These are phyloP conservation scores for Acrobasis suavella DNA, from an alignment of 2,888 invertebrate species.

Conservation along the genomic window DNA sequence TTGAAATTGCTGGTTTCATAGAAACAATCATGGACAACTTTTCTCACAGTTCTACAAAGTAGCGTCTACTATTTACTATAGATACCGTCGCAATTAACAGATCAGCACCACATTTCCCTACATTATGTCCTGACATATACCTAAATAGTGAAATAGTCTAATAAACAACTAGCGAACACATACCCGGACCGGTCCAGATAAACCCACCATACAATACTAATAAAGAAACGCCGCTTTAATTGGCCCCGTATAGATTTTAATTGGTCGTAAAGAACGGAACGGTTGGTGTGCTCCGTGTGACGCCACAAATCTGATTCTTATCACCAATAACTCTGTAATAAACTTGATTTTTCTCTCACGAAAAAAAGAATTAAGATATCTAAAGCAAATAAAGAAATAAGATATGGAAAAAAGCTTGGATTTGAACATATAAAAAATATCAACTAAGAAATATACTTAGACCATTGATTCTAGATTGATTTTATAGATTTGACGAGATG, in stretches of 20 bases:
- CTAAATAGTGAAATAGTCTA: slow-evolving; percentile 21
- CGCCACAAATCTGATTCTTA: background rate
- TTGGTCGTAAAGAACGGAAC: slow-evolving; percentile 33
- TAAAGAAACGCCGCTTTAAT: slow-evolving; percentile 34
- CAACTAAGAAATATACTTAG: too few species aligned
- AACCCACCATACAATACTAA: slow-evolving; percentile 26
- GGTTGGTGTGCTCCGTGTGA: background rate
- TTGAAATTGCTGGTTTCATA: background rate
- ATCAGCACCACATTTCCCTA: slow-evolving; percentile 1
- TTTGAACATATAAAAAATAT: too few species aligned
- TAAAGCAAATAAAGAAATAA: too few species aligned
- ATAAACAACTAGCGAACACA: slow-evolving; percentile 12
- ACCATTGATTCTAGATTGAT: too few species aligned
- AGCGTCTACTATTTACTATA: background rate
- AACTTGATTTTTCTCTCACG: too few species aligned
- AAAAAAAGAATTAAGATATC: too few species aligned
- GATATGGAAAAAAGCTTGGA: too few species aligned
- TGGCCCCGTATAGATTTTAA: slow-evolving; percentile 38
- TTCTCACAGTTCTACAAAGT: background rate
- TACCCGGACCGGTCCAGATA: slow-evolving; percentile 21
- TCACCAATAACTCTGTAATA: background rate
- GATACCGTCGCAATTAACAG: slow-evolving; percentile 5
- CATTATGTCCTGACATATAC: slow-evolving; percentile 9
- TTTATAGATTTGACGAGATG: too few species aligned
- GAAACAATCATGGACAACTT: background rate